These are phyloP conservation scores for Tuta absoluta DNA, from an alignment of 2,888 invertebrate genomes.

Conservation along the genomic window DNA sequence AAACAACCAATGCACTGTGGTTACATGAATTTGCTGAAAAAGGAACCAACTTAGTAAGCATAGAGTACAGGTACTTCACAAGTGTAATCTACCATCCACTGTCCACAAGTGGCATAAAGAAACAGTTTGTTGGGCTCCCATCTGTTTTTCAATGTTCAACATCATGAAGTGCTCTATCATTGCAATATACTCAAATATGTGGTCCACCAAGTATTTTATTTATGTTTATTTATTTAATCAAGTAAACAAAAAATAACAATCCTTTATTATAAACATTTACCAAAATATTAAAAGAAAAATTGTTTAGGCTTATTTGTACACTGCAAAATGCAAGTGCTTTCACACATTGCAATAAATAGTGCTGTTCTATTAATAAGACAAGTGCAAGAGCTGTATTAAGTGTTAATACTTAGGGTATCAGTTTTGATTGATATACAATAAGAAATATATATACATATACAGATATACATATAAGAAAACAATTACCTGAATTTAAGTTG, in stretches of 20 bases:
- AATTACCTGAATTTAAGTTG: no score
- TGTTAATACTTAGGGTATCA: no score
- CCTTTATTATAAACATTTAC: neutral
- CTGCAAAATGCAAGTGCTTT: neutral
- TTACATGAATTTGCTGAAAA: neutral
- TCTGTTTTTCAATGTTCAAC: no score
- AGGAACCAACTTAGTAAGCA: neutral
- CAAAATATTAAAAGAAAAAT: neutral
- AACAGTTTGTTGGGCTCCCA: no score
- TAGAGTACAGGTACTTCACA: no score
- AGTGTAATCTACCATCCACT: no score
- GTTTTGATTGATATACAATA: no score
- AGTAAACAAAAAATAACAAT: neutral
- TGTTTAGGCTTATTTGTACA: neutral
- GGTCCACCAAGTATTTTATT: slow-evolving; percentile 1
- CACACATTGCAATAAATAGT: neutral
- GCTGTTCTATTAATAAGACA: neutral
- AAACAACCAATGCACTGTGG: neutral
- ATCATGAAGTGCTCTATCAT: neutral
- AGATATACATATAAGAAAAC: no score
- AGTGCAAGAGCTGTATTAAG: no score
- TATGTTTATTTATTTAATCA: neutral
- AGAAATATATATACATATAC: no score
- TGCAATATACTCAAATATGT: neutral
- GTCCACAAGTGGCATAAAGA: no score